A percentile compares a stretch with the other conserved stretches of the same genome.
Conservation (phyloP, 35 echinoderm and acorn worm species). For the Ptychodera flava region DNA sequence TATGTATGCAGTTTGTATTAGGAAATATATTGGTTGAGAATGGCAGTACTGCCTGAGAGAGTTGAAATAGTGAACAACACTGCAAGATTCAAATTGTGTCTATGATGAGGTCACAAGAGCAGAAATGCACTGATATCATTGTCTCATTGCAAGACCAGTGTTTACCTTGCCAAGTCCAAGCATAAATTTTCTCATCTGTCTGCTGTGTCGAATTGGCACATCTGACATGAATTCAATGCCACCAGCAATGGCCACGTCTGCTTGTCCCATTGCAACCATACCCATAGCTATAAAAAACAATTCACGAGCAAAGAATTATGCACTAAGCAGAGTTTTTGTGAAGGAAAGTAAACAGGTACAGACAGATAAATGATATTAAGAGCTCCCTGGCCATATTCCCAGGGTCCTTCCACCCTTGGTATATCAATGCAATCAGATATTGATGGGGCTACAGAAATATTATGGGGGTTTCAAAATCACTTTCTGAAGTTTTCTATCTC, state of each 20-base stretch:
- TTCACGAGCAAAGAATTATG: too few species aligned
- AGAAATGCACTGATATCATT: too few species aligned
- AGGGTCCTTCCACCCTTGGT: background rate
- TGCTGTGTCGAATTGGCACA: constrained; percentile 87
- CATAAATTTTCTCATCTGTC: constrained; percentile 97
- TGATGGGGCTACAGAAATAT: background rate
- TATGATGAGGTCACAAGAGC: too few species aligned
- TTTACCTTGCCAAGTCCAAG: constrained; percentile 66
- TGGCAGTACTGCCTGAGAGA: too few species aligned
- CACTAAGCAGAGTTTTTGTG: too few species aligned
- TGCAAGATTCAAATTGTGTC: too few species aligned
- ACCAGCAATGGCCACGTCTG: constrained; percentile 66
- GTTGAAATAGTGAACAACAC: too few species aligned
- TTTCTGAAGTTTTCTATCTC: background rate
- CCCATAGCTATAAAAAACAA: constrained; percentile 63
- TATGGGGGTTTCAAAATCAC: background rate
- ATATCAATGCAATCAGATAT: background rate
- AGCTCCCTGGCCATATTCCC: background rate
- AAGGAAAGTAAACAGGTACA: too few species aligned
- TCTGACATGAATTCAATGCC: constrained; percentile 97
- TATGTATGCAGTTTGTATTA: too few species aligned
- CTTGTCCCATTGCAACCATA: constrained; percentile 63
- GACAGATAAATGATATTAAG: too few species aligned
- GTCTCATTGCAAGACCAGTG: too few species aligned
- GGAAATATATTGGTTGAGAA: too few species aligned